Conservation (phyloP, 2,113 vertebrate genomes). For the Bubo scandiacus region DNA sequence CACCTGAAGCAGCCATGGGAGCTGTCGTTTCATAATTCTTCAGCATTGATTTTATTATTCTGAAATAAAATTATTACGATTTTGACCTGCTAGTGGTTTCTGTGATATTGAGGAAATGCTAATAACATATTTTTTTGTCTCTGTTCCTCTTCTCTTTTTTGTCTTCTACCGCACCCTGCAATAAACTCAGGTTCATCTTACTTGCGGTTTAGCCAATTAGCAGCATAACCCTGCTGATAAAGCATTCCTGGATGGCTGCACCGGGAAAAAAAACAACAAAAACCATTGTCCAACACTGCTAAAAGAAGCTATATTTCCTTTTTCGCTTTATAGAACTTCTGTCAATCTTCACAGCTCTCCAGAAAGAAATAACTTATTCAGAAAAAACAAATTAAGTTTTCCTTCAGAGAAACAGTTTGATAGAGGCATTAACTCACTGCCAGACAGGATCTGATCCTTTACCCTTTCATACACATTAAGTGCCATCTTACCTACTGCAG, state of each 20-base stretch:
- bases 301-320: background rate
- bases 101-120: background rate
- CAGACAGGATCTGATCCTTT: background rate
- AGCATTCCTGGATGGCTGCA: background rate
- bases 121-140: background rate
- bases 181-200: background rate
- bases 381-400: background rate
- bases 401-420: background rate
- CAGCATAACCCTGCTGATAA: background rate
- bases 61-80: background rate
- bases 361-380: background rate
- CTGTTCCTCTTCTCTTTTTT: background rate
- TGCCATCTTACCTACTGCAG: background rate
- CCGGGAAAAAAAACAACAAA: background rate
- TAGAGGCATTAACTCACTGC: background rate
- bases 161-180: background rate
- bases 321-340: background rate
- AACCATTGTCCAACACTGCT: background rate
- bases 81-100: background rate
- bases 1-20: background rate
- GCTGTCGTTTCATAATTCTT: background rate
- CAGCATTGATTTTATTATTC: background rate
- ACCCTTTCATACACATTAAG: background rate
- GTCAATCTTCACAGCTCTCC: background rate
- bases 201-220: background rate